Conservation (phyloP, 2,113 vertebrate genomes). For the Terrapene triunguis region DNA sequence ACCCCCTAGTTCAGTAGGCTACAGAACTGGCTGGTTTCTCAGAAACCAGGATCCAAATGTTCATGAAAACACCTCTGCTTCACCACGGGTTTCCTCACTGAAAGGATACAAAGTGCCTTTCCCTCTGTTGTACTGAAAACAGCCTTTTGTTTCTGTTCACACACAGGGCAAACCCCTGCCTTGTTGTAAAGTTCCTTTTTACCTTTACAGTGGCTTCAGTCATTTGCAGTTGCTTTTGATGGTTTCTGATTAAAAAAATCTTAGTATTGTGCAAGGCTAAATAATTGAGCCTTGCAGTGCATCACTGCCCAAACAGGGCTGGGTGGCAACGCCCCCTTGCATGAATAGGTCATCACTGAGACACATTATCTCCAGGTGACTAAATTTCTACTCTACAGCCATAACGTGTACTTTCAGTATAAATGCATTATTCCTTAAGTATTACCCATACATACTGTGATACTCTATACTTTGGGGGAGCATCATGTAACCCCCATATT, state of each 20-base stretch:
- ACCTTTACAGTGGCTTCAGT: background rate
- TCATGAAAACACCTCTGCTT: background rate
- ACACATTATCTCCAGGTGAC: too few species aligned
- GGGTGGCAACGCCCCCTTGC: background rate
- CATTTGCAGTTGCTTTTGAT: background rate
- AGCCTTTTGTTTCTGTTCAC: background rate
- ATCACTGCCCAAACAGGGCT: background rate
- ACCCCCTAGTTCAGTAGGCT: background rate
- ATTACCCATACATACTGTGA: background rate
- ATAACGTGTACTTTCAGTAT: too few species aligned
- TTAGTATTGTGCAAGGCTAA: background rate
- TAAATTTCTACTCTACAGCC: too few species aligned
- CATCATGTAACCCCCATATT: too few species aligned
- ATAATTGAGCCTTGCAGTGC: background rate
- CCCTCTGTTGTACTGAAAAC: background rate
- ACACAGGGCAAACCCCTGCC: background rate
- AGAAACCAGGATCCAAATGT: background rate
- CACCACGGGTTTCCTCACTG: background rate
- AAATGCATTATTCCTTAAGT: too few species aligned
- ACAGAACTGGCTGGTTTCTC: background rate
- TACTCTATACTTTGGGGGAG: too few species aligned
- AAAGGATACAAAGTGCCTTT: background rate
- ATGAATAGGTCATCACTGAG: background rate
- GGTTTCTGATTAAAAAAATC: background rate
- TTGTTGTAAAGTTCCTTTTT: background rate